These are phyloP conservation scores for Pherbina coryleti DNA, from an alignment of 2,888 invertebrate genomes.

Conservation along the genomic window DNA sequence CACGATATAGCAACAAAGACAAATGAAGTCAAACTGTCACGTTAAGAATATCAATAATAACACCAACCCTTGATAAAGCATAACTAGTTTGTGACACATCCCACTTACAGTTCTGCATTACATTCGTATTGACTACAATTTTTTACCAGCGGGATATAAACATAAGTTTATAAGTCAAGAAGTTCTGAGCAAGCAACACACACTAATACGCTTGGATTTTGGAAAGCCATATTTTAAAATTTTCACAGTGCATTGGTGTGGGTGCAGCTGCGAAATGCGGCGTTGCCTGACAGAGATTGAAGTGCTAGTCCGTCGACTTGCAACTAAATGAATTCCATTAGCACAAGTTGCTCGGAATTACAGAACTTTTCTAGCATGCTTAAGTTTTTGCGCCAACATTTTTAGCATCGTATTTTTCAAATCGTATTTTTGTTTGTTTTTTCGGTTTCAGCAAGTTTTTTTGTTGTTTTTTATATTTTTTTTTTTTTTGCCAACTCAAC, in stretches of 20 bases:
- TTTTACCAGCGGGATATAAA: too few relatives aligned
- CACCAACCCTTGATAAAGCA: too few relatives aligned
- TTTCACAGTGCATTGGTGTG: neutral
- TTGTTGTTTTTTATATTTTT: too few relatives aligned
- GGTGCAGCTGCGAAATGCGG: neutral
- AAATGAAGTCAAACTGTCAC: too few relatives aligned
- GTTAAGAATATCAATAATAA: too few relatives aligned
- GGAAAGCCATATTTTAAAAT: conserved; percentile 12
- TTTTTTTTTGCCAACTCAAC: too few relatives aligned
- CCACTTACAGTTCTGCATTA: too few relatives aligned
- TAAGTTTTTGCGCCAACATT: conserved; percentile 17
- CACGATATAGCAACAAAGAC: too few relatives aligned
- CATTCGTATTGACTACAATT: too few relatives aligned
- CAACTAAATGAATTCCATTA: conserved; percentile 24
- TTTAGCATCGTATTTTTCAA: neutral
- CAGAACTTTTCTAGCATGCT: conserved; percentile 19
- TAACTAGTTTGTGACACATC: too few relatives aligned
- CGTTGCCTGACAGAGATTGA: too few relatives aligned
- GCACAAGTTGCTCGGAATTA: conserved; percentile 21
- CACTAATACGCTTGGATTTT: conserved; percentile 1
- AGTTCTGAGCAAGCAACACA: conserved; percentile 11
- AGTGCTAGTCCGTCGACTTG: neutral
- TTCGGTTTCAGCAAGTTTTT: neutral
- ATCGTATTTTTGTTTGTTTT: neutral
- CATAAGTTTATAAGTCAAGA: conserved; percentile 20